Base-by-base conservation (phyloP, 2,113 vertebrate genomes). In the Herpailurus yagouaroundi region DNA sequence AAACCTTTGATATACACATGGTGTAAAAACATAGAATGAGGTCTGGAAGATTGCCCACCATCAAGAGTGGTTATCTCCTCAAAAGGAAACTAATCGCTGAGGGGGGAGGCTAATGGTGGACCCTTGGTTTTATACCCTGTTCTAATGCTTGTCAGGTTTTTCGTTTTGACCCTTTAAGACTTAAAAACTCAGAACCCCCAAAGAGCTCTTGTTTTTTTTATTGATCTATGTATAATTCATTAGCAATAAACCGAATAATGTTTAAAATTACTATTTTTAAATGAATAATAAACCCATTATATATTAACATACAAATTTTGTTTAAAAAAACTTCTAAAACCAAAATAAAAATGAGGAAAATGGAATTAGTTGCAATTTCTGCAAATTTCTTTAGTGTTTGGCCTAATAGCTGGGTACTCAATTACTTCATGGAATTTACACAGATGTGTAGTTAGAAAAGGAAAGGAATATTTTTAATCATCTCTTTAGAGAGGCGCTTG, bases 341-440 rank as follows among this genome's bases (percentile, higher is more conserved):
- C 41, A 57, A 79, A 84, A 77, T 77, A 52, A n/a, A 91, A 91
- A 81, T 80, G 74, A 68, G 79, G 16, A 89, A 90, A 80, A 33
- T 94, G 21, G 50, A 88, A 68, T 71, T 66, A 14, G 38, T 92
- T 55, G 55, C 2, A 41, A 19, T 73, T 95, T 84, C 89, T 93
- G 15, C 25, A 89, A 8, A 83, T 84, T 89, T 94, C n/a, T 66
- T 83, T 74, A 73, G 73, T 74, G 21, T 83, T 95, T 95, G 66
- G 9, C 27, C 8, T 69, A 60, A 38, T 38, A 77, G 71, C 45
- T 74, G 45, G 16, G 29, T 48, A 50, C 48, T 86, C 3, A 5
- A 93, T 27, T 50, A 57, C 33, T 88, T 71, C n/a, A 63, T 63
- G 60, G 25, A 29, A 29, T 69, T 91, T 23, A n/a, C 38, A 80